A percentile compares a stretch with the other conserved stretches of the same genome.
Evolutionary conservation across 2,888 invertebrate species (phyloP).

Genomic region (Xylocampa areola): DNA sequence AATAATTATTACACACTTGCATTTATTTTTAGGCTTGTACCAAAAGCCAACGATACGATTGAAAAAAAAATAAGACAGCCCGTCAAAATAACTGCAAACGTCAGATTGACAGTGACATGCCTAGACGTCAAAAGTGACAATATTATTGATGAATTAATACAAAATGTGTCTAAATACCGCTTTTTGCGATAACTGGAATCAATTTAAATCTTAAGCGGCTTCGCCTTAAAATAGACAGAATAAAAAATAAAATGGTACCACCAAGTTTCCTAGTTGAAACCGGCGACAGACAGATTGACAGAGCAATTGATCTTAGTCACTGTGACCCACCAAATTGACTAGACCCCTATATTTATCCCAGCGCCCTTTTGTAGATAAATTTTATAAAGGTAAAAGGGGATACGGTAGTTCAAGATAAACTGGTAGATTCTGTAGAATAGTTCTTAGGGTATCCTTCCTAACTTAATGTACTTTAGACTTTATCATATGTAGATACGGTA

Average conservation of each 20-base stretch:
- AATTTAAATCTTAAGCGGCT: constrained; percentile 21
- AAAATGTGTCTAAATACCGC: neutral
- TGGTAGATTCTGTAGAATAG: constrained; percentile 21
- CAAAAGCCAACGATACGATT: neutral
- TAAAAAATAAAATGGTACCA: constrained; percentile 39
- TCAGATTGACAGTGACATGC: constrained; percentile 39
- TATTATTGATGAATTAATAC: constrained; percentile 13
- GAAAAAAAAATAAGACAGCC: neutral
- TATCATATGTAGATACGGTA: constrained; percentile 41
- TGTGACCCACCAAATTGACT: constrained; percentile 38
- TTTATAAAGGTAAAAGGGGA: constrained; percentile 28
- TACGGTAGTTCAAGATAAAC: constrained; percentile 30
- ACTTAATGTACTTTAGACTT: constrained; percentile 36
- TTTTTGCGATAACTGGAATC: constrained; percentile 20
- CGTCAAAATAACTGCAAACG: constrained; percentile 17
- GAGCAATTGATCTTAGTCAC: constrained; percentile 55
- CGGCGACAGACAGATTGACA: constrained; percentile 50
- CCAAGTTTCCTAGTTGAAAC: constrained; percentile 49
- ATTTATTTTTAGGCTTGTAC: neutral
- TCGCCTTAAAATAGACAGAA: constrained; percentile 15
- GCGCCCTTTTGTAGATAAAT: constrained; percentile 10
- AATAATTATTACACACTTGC: neutral
- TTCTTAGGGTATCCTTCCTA: constrained; percentile 26
- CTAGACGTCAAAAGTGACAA: constrained; percentile 8
- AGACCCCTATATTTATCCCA: constrained; percentile 37